phyloP scores from a whole-genome alignment of 1,140 invertebrate species.

The Ganaspis sp. region DNA sequence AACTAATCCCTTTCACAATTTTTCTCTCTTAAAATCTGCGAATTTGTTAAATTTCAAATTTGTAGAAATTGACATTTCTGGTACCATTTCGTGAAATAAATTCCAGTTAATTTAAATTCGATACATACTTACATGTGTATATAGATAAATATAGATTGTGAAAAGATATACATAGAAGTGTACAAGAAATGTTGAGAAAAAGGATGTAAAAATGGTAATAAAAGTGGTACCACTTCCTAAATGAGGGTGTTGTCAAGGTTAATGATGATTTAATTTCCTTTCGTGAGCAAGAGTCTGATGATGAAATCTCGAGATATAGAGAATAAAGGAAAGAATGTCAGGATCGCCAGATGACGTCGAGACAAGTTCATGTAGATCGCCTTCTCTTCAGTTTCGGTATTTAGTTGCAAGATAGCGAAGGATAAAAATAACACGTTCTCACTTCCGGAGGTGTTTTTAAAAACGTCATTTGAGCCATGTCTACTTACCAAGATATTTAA shows the following conservation, averaged over 20 bases:
- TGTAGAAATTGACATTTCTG: no score
- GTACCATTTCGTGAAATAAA: no score
- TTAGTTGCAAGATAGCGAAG: constrained; percentile 58
- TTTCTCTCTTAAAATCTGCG: no score
- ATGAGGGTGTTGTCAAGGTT: neutral
- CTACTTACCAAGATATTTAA: neutral
- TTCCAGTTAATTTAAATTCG: no score
- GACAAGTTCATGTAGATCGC: constrained; percentile 45
- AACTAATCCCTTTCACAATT: no score
- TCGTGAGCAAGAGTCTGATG: constrained; percentile 39
- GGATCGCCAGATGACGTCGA: constrained; percentile 51
- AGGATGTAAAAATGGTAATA: neutral
- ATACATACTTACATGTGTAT: no score
- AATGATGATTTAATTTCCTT: constrained; percentile 50
- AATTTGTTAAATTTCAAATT: no score
- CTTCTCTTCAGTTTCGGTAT: constrained; percentile 51
- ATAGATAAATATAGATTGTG: no score
- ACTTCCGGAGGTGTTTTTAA: constrained; percentile 64
- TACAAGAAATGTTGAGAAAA: no score
- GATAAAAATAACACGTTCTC: constrained; percentile 56
- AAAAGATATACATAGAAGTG: no score
- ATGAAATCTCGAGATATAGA: constrained; percentile 44
- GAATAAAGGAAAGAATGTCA: constrained; percentile 32
- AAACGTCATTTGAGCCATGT: constrained; percentile 58
- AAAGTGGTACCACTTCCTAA: neutral